Conservation (phyloP, 2,888 invertebrate species). For the Stenichneumon culpator region DNA sequence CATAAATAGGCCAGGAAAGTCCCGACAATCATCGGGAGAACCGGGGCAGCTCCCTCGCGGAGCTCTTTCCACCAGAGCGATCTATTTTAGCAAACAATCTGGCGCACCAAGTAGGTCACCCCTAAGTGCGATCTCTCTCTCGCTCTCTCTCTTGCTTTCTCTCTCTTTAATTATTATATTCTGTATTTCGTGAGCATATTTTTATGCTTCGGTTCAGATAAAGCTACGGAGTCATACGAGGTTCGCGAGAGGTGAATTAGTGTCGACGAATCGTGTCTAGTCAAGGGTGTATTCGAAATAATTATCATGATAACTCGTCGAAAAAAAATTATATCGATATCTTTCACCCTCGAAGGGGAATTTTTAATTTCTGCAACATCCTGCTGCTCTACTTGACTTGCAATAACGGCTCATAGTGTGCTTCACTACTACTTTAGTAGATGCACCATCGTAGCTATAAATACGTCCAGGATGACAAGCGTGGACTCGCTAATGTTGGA, state of each 20-base stretch:
- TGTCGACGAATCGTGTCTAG: background rate
- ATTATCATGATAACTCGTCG: background rate
- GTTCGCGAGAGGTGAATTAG: background rate
- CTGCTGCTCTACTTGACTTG: background rate
- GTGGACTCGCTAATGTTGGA: constrained; percentile 69
- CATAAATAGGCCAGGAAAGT: constrained; percentile 75
- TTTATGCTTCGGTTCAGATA: constrained; percentile 1
- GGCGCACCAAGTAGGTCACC: constrained; percentile 70
- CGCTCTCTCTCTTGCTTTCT: background rate
- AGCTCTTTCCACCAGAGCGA: constrained; percentile 35
- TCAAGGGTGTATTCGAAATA: background rate
- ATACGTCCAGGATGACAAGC: constrained; percentile 70
- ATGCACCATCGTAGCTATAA: constrained; percentile 53
- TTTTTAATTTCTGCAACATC: constrained; percentile 1
- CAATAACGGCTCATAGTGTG: background rate
- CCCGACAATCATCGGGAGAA: constrained; percentile 74
- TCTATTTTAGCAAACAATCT: constrained; percentile 69
- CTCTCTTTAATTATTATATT: constrained; percentile 41
- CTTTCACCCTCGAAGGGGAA: background rate
- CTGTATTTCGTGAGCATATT: constrained; percentile 37
- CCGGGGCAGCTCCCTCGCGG: constrained; percentile 35
- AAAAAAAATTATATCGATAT: background rate
- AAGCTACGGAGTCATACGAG: background rate
- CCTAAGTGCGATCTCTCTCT: constrained; percentile 37
- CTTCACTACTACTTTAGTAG: constrained; percentile 37